Evolutionary conservation across 2,888 invertebrate species (phyloP).

Genomic region (Lepeophtheirus nordmannii): DNA sequence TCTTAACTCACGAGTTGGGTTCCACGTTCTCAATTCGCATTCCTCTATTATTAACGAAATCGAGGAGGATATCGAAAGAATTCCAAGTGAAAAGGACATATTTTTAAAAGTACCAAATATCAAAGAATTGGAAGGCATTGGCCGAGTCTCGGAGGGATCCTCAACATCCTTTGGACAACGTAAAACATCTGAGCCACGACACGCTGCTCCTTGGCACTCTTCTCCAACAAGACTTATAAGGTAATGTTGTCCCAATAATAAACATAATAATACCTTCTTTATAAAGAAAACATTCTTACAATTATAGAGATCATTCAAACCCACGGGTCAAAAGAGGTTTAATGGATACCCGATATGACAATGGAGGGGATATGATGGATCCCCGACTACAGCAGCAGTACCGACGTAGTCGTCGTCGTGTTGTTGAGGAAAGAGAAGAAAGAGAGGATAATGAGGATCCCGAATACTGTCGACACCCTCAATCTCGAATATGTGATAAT

Average conservation of each 20-base stretch:
- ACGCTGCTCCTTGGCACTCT: neutral
- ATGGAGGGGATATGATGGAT: neutral
- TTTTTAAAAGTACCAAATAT: neutral
- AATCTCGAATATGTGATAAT: slow-evolving; percentile 22
- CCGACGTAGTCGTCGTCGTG: neutral
- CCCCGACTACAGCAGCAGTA: neutral
- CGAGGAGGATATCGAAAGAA: neutral
- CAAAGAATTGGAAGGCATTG: slow-evolving; percentile 3
- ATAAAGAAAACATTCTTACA: neutral
- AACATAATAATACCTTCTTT: neutral
- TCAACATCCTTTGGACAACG: neutral
- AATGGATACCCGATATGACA: neutral
- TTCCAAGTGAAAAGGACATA: neutral
- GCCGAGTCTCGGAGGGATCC: neutral
- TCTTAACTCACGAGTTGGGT: no score
- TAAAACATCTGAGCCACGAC: neutral
- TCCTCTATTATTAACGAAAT: no score
- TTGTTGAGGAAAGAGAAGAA: neutral
- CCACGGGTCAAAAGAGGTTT: neutral
- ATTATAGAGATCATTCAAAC: neutral
- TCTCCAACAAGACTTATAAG: neutral
- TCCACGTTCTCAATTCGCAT: no score
- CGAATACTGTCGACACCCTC: slow-evolving; percentile 14
- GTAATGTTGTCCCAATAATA: neutral
- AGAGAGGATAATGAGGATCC: neutral